Conservation (phyloP, 2,888 invertebrate genomes). For the Lacanobia wlatinum region DNA sequence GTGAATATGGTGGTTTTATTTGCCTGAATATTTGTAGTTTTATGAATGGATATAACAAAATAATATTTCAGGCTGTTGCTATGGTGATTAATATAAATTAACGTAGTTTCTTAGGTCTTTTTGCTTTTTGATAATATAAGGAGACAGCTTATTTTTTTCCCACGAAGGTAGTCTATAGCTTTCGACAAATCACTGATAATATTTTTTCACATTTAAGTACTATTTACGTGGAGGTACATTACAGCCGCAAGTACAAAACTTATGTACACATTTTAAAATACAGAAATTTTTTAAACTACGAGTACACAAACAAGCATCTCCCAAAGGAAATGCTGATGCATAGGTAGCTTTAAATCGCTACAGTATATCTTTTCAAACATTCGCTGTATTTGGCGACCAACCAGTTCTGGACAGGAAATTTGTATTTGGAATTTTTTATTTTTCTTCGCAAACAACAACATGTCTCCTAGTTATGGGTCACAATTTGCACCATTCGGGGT, state of each 20-base stretch:
- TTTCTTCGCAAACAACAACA: conserved; percentile 80
- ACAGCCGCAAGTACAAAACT: neutral
- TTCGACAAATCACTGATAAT: neutral
- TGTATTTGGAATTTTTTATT: conserved; percentile 77
- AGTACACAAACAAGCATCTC: conserved; percentile 13
- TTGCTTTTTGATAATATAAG: neutral
- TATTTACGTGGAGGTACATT: neutral
- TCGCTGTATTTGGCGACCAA: conserved; percentile 48
- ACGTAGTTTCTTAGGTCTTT: neutral
- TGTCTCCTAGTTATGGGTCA: conserved; percentile 87
- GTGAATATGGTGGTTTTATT: neutral
- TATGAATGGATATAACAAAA: neutral
- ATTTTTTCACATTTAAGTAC: neutral
- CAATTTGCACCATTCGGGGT: conserved; percentile 89
- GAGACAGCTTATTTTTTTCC: neutral
- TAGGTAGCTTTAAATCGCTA: conserved; percentile 31
- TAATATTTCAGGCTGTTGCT: neutral
- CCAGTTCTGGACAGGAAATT: conserved; percentile 63
- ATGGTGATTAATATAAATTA: neutral
- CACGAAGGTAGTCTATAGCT: neutral
- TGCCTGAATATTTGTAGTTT: neutral
- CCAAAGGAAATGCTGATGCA: conserved; percentile 20
- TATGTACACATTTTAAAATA: too few relatives aligned
- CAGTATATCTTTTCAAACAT: conserved; percentile 28
- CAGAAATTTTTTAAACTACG: neutral